phyloP scores from a whole-genome alignment of 2,797 vertebrate species.

The Dermochelys coriacea region DNA sequence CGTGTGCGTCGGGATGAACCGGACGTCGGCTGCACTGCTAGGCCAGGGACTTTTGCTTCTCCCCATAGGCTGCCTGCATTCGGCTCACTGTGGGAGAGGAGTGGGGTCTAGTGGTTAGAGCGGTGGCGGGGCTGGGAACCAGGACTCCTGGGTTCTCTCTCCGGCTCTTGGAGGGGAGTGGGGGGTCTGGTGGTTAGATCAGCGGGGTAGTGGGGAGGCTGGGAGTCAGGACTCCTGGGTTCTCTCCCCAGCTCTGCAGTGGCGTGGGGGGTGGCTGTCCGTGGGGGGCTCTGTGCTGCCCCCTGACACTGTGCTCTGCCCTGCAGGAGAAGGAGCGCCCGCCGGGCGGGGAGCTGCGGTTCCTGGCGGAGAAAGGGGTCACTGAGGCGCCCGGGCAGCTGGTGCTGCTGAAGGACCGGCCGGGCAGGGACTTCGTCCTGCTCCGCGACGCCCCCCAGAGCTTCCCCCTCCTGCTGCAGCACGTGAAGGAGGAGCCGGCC shows the following conservation, averaged over 20 bases:
- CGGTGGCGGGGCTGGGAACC: not conserved
- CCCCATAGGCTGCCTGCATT: not conserved
- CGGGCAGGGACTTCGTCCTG: not conserved
- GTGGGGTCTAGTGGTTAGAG: too few species aligned
- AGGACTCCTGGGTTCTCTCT: not conserved
- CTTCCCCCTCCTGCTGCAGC: not conserved
- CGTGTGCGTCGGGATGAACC: too few species aligned
- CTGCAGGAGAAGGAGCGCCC: not conserved
- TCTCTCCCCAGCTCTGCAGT: not conserved
- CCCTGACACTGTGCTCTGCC: not conserved
- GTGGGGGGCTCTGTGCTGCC: not conserved
- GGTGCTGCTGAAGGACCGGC: not conserved
- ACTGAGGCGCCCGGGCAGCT: not conserved
- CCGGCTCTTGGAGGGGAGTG: not conserved
- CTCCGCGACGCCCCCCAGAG: not conserved
- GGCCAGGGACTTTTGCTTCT: not conserved
- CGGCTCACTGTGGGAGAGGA: not conserved
- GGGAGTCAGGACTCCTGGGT: not conserved
- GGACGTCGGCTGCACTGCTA: too few species aligned
- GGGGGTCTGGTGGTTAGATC: rapidly evolving
- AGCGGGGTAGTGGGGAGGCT: too few species aligned
- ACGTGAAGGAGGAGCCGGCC: not conserved
- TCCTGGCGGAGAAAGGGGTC: not conserved
- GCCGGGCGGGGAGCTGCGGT: not conserved
- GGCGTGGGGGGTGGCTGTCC: not conserved